Percentiles rank a stretch among this genome's conserved stretches.
These are phyloP conservation scores for Loris lydekkerianus DNA, from an alignment of 2,797 vertebrate genomes.

Conservation along the genomic window DNA sequence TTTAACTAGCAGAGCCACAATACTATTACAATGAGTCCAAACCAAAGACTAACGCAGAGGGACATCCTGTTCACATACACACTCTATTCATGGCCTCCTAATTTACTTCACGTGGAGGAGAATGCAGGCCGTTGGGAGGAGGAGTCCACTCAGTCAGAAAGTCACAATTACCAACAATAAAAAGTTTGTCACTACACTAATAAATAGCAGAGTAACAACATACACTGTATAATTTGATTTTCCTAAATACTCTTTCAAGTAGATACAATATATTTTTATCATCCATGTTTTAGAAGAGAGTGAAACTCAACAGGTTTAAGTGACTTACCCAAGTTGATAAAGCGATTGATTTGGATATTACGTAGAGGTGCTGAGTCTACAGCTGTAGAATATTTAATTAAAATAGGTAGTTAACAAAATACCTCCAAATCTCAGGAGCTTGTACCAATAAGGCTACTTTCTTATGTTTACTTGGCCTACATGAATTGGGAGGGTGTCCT, in stretches of 20 bases:
- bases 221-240: slow-evolving; percentile 35
- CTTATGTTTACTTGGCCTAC: background rate
- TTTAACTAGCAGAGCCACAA: background rate
- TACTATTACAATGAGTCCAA: background rate
- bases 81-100: background rate
- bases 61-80: background rate
- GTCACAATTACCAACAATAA: background rate
- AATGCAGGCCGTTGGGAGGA: background rate
- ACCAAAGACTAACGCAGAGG: background rate
- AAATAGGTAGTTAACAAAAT: background rate
- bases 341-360: background rate
- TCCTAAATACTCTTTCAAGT: background rate
- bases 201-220: background rate
- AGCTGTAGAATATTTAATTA: background rate
- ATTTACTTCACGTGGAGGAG: background rate
- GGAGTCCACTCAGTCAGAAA: background rate
- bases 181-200: background rate
- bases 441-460: background rate
- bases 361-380: background rate
- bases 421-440: background rate
- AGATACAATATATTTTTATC: slow-evolving; percentile 8
- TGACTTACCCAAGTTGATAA: background rate
- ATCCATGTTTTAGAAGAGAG: slow-evolving; percentile 10
- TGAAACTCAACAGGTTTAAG: background rate
- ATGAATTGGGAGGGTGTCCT: background rate